Evolutionary conservation across 92 coral and sea anemone species (phyloP), one percentile per base, ranked within the genome.

Genomic region (Porites rus): DNA sequence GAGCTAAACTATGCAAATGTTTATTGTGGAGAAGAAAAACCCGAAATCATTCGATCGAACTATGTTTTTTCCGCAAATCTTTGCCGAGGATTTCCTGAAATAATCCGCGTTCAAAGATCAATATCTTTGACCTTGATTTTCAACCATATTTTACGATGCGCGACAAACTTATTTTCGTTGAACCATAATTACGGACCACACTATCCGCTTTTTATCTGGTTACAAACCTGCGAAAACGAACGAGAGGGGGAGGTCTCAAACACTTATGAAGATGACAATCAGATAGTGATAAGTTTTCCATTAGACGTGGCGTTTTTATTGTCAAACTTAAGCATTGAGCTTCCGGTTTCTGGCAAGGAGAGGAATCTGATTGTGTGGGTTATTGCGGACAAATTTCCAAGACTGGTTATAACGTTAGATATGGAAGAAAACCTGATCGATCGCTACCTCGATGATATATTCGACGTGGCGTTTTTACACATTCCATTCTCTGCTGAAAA

Each of bases 281-380:
- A 68, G 38, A 64, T 88, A 10, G 28, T 94, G 65, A 79, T 90
- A 74, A 81, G 91, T 25, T 24, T 88, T 43, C 85, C 79, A 65
- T 88, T 93, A 43, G 73, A 85, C 50, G 68, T 46, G 1, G 65
- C 88, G 7, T 74, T 86, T 25, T 86, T 90, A 14, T 62, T 70
- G n/a, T 82, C 72, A 11, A 73, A 52, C 20, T 77, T 74, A 4
- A 38, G 16, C 31, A 12, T 24, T 21, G 66, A 60, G 56, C 81
- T 58, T 51, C 85, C 84, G 53, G 51, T 50, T 68, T 64, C 74
- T 19, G 84, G 82, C 11, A 10, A 72, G 76, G 74, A 11, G 21
- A 22, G 78, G 60, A 86, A 74, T 83, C 53, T 84, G 69, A 94
- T 90, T 69, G 88, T 93, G 51, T 95, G 96, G 98, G 92, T 86